phyloP scores from a whole-genome alignment of 2,113 vertebrate species.

The Gambusia affinis region DNA sequence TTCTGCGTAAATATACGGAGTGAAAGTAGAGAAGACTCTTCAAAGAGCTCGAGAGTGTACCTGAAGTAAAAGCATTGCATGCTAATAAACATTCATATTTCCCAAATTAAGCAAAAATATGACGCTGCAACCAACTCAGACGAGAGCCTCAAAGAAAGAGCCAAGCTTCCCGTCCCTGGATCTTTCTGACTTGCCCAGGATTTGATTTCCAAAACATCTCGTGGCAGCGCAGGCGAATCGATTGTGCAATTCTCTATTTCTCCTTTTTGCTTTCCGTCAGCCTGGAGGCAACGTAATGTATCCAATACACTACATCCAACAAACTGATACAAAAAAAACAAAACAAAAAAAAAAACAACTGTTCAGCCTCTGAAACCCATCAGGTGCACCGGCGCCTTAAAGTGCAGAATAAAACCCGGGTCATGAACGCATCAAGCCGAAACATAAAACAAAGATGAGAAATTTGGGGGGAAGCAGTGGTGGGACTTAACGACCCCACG shows the following conservation, averaged over 20 bases:
- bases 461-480: slow-evolving; percentile 25
- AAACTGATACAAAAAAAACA: slow-evolving; percentile 38
- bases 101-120: too few species aligned
- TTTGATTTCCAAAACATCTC: neutral
- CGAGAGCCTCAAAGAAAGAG: too few species aligned
- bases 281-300: slow-evolving; percentile 40
- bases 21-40: slow-evolving; percentile 61
- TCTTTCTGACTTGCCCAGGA: neutral
- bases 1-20: slow-evolving; percentile 33
- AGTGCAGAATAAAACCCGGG: slow-evolving; percentile 47
- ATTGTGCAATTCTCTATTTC: slow-evolving; percentile 10
- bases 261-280: slow-evolving; percentile 19
- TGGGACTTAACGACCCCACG: slow-evolving; percentile 17
- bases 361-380: slow-evolving; percentile 32
- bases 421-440: slow-evolving; percentile 58
- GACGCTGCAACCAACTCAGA: too few species aligned
- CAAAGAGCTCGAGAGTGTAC: slow-evolving; percentile 16
- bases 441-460: slow-evolving; percentile 36
- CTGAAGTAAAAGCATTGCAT: slow-evolving; percentile 36
- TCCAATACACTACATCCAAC: slow-evolving; percentile 31
- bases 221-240: slow-evolving; percentile 8
- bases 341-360: slow-evolving; percentile 23
- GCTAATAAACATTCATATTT: too few species aligned
- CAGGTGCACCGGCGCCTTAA: slow-evolving; percentile 48
- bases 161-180: neutral